These are phyloP conservation scores for Dufourea novaeangliae DNA, from an alignment of 1,140 invertebrate genomes.

Conservation along the genomic window DNA sequence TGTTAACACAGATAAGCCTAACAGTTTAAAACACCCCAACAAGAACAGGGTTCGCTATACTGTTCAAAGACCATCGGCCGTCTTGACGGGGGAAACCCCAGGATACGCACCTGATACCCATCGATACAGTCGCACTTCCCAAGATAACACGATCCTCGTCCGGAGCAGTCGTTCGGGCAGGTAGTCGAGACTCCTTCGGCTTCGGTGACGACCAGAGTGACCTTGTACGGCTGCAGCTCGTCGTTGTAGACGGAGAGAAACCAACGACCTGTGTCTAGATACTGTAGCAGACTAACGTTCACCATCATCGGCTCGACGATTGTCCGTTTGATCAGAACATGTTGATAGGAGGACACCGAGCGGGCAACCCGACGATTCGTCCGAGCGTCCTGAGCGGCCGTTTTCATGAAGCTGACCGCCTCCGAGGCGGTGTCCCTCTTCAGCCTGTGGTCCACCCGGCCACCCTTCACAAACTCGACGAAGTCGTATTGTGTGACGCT, in stretches of 20 bases:
- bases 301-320: constrained; percentile 87
- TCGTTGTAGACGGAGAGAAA: constrained; percentile 98
- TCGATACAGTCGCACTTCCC: constrained; percentile 98
- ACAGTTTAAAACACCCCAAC: not conserved
- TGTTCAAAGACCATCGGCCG: not conserved
- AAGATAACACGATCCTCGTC: constrained; percentile 95
- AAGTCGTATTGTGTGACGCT: constrained; percentile 98
- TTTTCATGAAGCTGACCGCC: constrained; percentile 78
- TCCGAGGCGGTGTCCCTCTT: constrained; percentile 79
- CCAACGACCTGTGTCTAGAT: constrained; percentile 96
- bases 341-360: constrained; percentile 60
- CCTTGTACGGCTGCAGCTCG: constrained; percentile 90
- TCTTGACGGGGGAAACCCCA: constrained; percentile 7
- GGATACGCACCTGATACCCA: constrained; percentile 92
- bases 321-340: constrained; percentile 78
- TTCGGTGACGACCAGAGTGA: constrained; percentile 90
- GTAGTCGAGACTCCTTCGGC: constrained; percentile 93
- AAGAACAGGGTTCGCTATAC: not conserved
- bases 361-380: constrained; percentile 55
- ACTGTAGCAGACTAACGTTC: constrained; percentile 92
- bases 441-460: constrained; percentile 88
- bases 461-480: constrained; percentile 94
- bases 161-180: constrained; percentile 96
- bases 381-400: constrained; percentile 50
- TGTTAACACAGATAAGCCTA: not conserved